Percentiles rank a stretch among this genome's conserved stretches.
These are phyloP conservation scores for Euschistus heros DNA, from an alignment of 1,140 invertebrate species.

Conservation along the genomic window DNA sequence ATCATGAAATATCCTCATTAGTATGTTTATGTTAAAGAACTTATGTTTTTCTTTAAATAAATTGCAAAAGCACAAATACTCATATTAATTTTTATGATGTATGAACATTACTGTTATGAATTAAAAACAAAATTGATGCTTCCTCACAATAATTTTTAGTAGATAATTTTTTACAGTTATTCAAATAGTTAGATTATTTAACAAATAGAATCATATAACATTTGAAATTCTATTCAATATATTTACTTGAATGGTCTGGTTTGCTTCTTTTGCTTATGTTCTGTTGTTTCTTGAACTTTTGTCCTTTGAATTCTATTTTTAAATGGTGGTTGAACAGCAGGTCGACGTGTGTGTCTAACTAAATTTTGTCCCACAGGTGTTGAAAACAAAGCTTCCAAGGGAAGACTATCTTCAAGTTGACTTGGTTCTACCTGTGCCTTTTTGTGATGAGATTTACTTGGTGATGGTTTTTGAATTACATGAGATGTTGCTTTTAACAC, in stretches of 20 bases:
- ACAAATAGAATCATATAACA: too few relatives aligned
- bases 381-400: constrained; percentile 39
- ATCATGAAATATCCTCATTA: too few relatives aligned
- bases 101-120: too few relatives aligned
- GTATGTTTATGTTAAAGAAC: too few relatives aligned
- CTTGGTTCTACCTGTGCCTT: constrained; percentile 25
- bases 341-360: constrained; percentile 43
- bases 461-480: constrained; percentile 41
- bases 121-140: too few relatives aligned
- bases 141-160: too few relatives aligned
- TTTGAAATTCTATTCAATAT: too few relatives aligned
- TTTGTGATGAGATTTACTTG: constrained; percentile 36
- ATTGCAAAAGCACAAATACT: too few relatives aligned
- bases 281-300: constrained; percentile 18
- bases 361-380: constrained; percentile 34
- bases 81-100: too few relatives aligned
- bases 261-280: constrained; percentile 5
- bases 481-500: constrained; percentile 56
- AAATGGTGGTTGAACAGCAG: constrained; percentile 29
- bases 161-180: too few relatives aligned
- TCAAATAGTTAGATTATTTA: too few relatives aligned
- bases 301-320: constrained; percentile 28
- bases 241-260: constrained; percentile 22
- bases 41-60: too few relatives aligned
- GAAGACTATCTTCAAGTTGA: constrained; percentile 44